Base-by-base conservation (phyloP, 2,888 invertebrate species). In the Netelia virgata region DNA sequence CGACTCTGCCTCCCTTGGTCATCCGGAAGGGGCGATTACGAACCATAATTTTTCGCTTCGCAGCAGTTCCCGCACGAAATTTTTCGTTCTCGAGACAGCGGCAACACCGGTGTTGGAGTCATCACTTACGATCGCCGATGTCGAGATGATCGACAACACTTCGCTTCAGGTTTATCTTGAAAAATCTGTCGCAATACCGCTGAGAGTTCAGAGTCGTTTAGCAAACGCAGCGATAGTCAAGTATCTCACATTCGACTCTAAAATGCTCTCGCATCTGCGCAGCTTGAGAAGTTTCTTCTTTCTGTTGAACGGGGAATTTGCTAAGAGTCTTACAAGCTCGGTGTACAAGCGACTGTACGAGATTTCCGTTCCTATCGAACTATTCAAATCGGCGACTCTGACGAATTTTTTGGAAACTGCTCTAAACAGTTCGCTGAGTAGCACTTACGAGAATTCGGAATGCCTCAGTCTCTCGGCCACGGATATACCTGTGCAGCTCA, bases 231-330 rank as follows among this genome's bases (percentile, higher is more conserved):
- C 97, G 8, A 95, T 97, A 20, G 93, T 97, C 83, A 96, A 96
- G 47, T 95, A 96, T 90, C 96, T 96, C 87, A 93, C 97, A 0
- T 94, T 95, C 0, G 95, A 96, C 84, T 94, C 96, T 18, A 95
- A 96, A 72, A 95, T 96, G 91, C 94, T 97, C 55, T 95, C 96
- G 20, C 97, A 97, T 93, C 94, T 97, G 86, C 95, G 95, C 63
- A 96, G 96, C 91, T 93, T 97, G n/a, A 95, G 97, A 64, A 96
- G 96, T 90, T 97, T 96, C 89, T 97, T 96, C 92, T 97, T 97
- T 88, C 91, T 97, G 28, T 95, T 97, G 94, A 97, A 97, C 88
- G 97, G 97, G 0, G 97, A 97, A 92, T 97, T 97, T 92, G 96
- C 96, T 0, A 95, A 95, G 47, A 96, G 96, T 87, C 95, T 97